phyloP scores from a whole-genome alignment of 2,888 invertebrate species.

The Euspilapteryx auroguttella region DNA sequence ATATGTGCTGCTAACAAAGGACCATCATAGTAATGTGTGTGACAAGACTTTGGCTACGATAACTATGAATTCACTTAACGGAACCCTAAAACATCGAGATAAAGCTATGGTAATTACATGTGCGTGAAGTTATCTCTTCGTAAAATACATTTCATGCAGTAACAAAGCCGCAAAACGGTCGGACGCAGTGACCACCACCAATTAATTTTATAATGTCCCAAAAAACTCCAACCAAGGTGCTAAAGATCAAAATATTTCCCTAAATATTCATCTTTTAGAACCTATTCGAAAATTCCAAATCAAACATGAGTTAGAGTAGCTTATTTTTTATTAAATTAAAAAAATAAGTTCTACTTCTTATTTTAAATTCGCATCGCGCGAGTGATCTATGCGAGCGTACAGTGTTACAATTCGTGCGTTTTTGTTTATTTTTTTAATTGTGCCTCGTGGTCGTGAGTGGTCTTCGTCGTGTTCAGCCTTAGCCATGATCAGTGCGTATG shows the following conservation, averaged over 20 bases:
- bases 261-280: conserved; percentile 39
- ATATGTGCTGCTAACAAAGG: neutral
- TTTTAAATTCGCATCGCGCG: neutral
- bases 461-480: conserved; percentile 2
- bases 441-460: conserved; percentile 11
- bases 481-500: conserved; percentile 31
- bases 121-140: conserved; percentile 27
- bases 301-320: conserved; percentile 20
- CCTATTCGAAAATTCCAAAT: conserved; percentile 13
- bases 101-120: conserved; percentile 52
- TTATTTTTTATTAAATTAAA: conserved; percentile 31
- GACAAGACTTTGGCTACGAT: too few species aligned
- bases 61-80: neutral
- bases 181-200: too few species aligned
- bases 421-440: conserved; percentile 13
- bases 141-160: conserved; percentile 16
- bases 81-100: conserved; percentile 16
- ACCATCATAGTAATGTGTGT: too few species aligned
- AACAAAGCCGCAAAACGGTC: conserved; percentile 20
- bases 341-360: conserved; percentile 38
- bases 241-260: conserved; percentile 38
- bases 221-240: conserved; percentile 14
- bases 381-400: neutral
- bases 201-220: too few species aligned
- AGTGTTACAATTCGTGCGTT: neutral